phyloP scores from a whole-genome alignment of 2,113 vertebrate species.

The Melanostigma gelatinosum region DNA sequence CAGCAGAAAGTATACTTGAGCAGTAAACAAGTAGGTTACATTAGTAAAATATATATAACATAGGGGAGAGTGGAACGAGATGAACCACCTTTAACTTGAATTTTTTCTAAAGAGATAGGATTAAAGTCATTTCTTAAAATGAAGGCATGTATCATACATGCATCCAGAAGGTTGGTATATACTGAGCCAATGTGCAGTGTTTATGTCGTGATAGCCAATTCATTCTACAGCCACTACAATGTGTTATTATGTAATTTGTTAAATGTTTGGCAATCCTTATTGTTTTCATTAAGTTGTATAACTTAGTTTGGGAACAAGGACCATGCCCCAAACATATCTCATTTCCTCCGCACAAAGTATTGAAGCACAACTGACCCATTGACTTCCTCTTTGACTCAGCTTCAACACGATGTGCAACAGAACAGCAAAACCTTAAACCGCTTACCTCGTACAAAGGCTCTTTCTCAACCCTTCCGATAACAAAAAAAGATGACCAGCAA shows the following conservation, averaged over 20 bases:
- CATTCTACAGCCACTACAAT: background rate
- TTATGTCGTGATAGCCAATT: background rate
- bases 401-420: too few relatives aligned
- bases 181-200: background rate
- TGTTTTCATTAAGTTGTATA: background rate
- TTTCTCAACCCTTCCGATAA: too few relatives aligned
- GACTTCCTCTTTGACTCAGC: too few relatives aligned
- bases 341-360: too few relatives aligned
- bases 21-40: conserved; percentile 60
- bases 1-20: background rate
- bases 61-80: background rate
- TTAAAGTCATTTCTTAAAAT: background rate
- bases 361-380: too few relatives aligned
- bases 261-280: background rate
- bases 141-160: background rate
- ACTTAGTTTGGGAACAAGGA: too few relatives aligned
- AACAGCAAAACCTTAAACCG: too few relatives aligned
- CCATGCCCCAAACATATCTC: too few relatives aligned
- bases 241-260: background rate
- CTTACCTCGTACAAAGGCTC: too few relatives aligned
- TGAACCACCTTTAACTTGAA: background rate
- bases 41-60: background rate
- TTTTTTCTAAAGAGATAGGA: background rate
- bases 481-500: too few relatives aligned
- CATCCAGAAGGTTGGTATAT: background rate